These are phyloP conservation scores for Cactoblastis cactorum DNA, from an alignment of 2,888 invertebrate species.

Conservation along the genomic window DNA sequence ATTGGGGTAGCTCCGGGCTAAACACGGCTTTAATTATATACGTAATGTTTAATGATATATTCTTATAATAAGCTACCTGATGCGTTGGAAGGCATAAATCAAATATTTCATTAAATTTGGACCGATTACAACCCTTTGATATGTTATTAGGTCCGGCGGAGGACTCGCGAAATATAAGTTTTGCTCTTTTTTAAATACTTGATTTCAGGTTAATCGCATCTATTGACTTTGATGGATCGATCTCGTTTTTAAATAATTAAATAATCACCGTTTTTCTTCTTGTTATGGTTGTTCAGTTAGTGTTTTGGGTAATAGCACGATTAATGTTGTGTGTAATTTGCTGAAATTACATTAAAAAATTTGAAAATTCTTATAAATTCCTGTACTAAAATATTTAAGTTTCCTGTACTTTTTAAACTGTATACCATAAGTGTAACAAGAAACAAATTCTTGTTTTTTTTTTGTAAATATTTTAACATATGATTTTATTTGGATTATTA, in stretches of 20 bases:
- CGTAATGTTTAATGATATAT: constrained; percentile 78
- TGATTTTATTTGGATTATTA: no score
- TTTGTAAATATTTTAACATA: no score
- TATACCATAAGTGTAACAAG: no score
- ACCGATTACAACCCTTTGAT: constrained; percentile 67
- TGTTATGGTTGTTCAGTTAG: not conserved
- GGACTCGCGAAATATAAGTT: constrained; percentile 60
- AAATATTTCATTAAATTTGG: constrained; percentile 78
- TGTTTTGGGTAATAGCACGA: not conserved
- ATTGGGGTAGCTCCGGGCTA: constrained; percentile 75
- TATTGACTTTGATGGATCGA: constrained; percentile 42
- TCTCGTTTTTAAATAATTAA: constrained; percentile 3
- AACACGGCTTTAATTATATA: constrained; percentile 74
- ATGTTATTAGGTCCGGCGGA: constrained; percentile 56
- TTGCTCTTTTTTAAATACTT: constrained; percentile 51
- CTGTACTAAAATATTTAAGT: no score
- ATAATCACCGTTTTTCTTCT: not conserved
- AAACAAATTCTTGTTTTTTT: no score
- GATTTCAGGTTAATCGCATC: constrained; percentile 39
- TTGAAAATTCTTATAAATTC: no score
- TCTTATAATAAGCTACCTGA: constrained; percentile 79
- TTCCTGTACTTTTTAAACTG: no score
- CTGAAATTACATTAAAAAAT: no score
- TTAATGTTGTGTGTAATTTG: no score
- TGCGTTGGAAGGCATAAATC: constrained; percentile 72